Conservation (phyloP, 2,113 vertebrate genomes). For the Rhinoptilus africanus region DNA sequence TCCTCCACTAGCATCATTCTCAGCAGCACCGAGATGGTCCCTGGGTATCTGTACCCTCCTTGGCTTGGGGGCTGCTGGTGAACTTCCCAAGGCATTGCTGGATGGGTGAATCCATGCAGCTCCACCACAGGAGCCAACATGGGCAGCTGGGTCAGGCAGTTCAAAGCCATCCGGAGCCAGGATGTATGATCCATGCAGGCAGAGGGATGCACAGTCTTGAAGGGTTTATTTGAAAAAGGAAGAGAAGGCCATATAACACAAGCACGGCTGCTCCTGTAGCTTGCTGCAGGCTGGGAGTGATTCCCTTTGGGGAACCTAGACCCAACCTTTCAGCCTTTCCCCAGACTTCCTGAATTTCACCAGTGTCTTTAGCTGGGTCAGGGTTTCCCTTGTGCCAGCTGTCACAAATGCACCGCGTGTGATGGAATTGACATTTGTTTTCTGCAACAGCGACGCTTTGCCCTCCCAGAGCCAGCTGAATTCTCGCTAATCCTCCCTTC, state of each 20-base stretch:
- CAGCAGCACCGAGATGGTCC: not conserved
- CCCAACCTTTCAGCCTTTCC: not conserved
- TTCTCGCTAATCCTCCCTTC: conserved; percentile 40
- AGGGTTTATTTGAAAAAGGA: not conserved
- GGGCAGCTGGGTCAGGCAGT: not conserved
- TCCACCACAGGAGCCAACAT: rapidly evolving
- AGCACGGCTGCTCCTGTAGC: not conserved
- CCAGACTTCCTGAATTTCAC: not conserved
- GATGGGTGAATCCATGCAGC: not conserved
- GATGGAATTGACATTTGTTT: not conserved
- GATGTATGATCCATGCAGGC: rapidly evolving
- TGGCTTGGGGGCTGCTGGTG: not conserved
- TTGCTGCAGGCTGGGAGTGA: rapidly evolving
- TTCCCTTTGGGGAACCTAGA: not conserved
- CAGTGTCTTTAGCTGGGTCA: not conserved
- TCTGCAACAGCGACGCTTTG: not conserved
- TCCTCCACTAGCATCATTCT: not conserved
- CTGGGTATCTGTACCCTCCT: not conserved
- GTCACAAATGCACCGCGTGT: not conserved
- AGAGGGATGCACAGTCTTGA: not conserved
- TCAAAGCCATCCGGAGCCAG: not conserved
- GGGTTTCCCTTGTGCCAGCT: not conserved
- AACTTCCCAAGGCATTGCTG: not conserved
- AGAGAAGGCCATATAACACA: not conserved
- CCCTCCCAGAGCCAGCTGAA: conserved; percentile 33